phyloP scores from a whole-genome alignment of 2,888 invertebrate genomes.

The Smittia aterrima region DNA sequence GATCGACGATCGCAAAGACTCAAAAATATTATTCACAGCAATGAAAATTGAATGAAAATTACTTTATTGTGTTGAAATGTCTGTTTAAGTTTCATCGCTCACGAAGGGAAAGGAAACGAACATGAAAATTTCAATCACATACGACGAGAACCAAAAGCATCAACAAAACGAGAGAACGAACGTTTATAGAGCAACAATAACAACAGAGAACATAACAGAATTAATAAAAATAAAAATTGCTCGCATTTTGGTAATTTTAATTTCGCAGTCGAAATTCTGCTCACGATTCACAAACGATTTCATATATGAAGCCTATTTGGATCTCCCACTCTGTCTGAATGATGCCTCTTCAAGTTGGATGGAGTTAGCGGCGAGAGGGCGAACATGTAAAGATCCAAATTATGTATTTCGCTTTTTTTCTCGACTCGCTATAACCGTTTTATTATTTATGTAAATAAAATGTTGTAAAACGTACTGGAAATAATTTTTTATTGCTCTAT shows the following conservation, averaged over 20 bases:
- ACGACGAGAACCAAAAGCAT: conserved; percentile 6
- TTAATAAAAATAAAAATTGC: conserved; percentile 39
- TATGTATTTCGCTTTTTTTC: neutral
- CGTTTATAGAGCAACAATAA: conserved; percentile 24
- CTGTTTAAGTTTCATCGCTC: neutral
- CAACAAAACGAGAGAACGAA: neutral
- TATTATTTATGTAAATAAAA: conserved; percentile 41
- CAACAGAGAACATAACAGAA: conserved; percentile 18
- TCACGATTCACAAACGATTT: conserved; percentile 33
- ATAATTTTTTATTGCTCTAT: conserved; percentile 41
- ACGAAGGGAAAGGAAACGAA: neutral
- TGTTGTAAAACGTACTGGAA: conserved; percentile 38
- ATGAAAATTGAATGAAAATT: conserved; percentile 22
- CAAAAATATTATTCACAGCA: neutral
- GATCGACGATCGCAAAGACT: neutral
- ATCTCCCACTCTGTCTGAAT: conserved; percentile 6
- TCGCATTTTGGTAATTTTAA: conserved; percentile 35
- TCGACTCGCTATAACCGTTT: conserved; percentile 27
- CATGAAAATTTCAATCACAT: conserved; percentile 21
- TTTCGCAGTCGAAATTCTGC: conserved; percentile 23
- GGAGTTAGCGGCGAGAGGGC: neutral
- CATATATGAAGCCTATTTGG: conserved; percentile 20
- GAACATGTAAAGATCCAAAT: neutral
- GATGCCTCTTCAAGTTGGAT: conserved; percentile 17
- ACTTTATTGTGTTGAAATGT: conserved; percentile 12